These are phyloP conservation scores for Grammomys surdaster DNA, from an alignment of 2,113 vertebrate genomes.

Conservation along the genomic window DNA sequence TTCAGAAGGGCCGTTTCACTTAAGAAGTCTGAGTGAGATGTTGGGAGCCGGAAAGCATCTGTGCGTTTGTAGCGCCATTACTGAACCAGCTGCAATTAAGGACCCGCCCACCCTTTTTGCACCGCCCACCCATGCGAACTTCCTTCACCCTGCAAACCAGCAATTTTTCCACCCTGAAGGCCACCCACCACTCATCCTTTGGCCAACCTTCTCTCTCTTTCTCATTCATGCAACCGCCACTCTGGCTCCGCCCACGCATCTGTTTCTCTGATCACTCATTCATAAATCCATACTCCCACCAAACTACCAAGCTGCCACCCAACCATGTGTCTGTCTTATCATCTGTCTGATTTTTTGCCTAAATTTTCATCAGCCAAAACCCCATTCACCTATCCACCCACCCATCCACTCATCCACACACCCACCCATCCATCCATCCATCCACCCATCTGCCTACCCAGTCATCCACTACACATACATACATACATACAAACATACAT, in stretches of 20 bases:
- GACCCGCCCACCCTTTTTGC: background rate
- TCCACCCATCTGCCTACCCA: fast-evolving
- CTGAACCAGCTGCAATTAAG: background rate
- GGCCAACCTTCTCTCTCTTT: background rate
- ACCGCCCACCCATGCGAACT: background rate
- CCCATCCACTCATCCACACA: fast-evolving
- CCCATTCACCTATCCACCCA: background rate
- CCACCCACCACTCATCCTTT: background rate
- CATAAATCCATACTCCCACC: background rate
- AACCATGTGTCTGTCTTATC: background rate
- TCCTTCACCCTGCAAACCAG: background rate
- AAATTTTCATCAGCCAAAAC: background rate
- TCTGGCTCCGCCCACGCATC: background rate
- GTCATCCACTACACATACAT: background rate
- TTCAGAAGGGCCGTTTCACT: background rate
- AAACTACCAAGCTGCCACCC: background rate
- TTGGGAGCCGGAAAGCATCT: background rate
- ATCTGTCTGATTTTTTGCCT: background rate
- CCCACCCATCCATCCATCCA: fast-evolving
- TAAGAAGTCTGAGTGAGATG: background rate
- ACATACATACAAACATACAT: background rate
- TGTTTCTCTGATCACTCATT: background rate
- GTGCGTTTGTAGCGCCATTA: too few relatives aligned
- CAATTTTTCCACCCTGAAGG: background rate
- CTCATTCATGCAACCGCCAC: background rate